Percentiles rank a stretch among this genome's conserved stretches.
Evolutionary conservation across 2,797 vertebrate species (phyloP).

Genomic region (Dendrocincla tyrannina): DNA sequence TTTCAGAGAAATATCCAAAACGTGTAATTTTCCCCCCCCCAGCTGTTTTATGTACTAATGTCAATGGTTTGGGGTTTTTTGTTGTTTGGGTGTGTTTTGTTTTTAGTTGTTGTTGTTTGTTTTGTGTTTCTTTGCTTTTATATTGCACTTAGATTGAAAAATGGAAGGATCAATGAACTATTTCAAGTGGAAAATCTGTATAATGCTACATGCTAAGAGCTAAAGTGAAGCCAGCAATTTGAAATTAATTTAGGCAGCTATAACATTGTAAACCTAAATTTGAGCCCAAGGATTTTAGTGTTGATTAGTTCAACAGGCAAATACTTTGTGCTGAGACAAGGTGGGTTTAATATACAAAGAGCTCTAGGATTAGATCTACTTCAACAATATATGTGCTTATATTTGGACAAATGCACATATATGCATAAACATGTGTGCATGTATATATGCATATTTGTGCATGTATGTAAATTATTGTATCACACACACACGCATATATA

Average conservation of each 20-base stretch:
- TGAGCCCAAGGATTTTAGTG: neutral
- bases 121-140: accelerated
- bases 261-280: neutral
- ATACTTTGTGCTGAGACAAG: neutral
- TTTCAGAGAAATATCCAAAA: neutral
- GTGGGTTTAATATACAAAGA: neutral
- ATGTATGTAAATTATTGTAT: neutral
- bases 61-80: neutral
- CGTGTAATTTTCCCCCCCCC: accelerated
- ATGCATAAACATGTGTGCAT: accelerated
- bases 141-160: neutral
- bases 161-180: neutral
- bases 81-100: neutral
- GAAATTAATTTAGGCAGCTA: neutral
- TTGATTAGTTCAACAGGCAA: neutral
- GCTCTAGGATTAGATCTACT: neutral
- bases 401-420: neutral
- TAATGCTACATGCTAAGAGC: neutral
- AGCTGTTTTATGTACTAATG: neutral
- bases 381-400: accelerated
- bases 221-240: neutral
- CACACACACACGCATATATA: neutral
- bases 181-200: neutral
- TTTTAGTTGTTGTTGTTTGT: too few species aligned
- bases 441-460: neutral